Evolutionary conservation across 2,797 vertebrate genomes (phyloP), one percentile per base, ranked within the genome.

Genomic region (Galaxias olidus): DNA sequence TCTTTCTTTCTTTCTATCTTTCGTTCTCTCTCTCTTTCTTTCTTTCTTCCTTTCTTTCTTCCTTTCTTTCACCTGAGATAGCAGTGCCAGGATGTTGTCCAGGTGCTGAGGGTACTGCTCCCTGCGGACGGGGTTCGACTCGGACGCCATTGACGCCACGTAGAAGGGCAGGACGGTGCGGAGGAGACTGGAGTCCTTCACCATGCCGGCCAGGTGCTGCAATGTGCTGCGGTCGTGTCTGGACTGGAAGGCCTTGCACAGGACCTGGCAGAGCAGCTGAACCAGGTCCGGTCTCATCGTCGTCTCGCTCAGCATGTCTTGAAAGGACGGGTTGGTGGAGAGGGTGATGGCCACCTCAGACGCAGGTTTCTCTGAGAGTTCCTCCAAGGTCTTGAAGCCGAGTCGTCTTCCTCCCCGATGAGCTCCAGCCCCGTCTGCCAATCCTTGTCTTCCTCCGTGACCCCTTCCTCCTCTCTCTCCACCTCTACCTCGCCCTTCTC

Each of bases 151-250:
- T 65, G 88, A 87, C 13, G 69, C 89, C 52, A 97, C 82, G 15
- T 95, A 94, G 43, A 78, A 49, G 0, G 95, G 94, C 59, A 98
- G 88, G 64, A 89, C 76, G n/a, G 85, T 80, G 63, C 75, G 87
- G 65, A 98, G 90, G 78, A 96, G 98, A 51, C 14, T 72, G 8
- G 96, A 98, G 17, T 96, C 92, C 80, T 94, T 98, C 44, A 98
- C 71, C 61, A 89, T 48, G 13, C 81, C 66, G 9, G 93, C 91
- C 59, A 99, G 81, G 66, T 94, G 91, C 13, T 94, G 92, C 63
- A 94, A 73, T 3, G 87, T 94, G 61, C 88, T 81, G 68, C 93
- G 91, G 54, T 96, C 90, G 53, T 75, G 81, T 46, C 64, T 88
- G 17, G 93, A 92, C 58, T 84, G 83, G 62, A 95, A 96, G 40